Base-by-base conservation (phyloP, 2,113 vertebrate species). In the Cyanoramphus novaezelandiae region DNA sequence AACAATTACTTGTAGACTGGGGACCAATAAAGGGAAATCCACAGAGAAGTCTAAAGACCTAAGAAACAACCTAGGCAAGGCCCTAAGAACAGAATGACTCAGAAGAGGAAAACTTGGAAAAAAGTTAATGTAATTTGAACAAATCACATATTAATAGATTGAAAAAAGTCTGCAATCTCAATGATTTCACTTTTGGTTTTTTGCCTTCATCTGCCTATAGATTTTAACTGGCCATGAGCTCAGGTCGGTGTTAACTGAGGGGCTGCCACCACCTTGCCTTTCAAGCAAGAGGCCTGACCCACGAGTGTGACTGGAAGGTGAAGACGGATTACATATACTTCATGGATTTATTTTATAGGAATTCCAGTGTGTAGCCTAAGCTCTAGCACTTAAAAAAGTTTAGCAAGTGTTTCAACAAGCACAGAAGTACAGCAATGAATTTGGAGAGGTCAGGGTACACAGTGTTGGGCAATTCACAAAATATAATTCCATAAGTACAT, bases 201-300 rank as follows among this genome's bases (percentile, higher is more conserved):
- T 23, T 47, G 9, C 23, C 21, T 72, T 13, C 28, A 19, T 9
- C 29, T 39, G 25, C 19, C 84, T 3, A 1, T 2, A 0, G 0
- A 9, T 17, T 41, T 27, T 28, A 19, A 1, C 9, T 5, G n/a
- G 19, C 20, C 3, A 0, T 0, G 5, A 64, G 83, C 23, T 60
- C 76, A 43, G 80, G 29, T 10, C 5, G 3, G 25, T 6, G 52
- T 13, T 17, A 44, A 31, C 29, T 10, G 7, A 64, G n/a, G 47
- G 39, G 23, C n/a, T 89, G 53, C 33, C 57, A 23, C 27, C 6
- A 0, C 41, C 33, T 64, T n/a, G 19, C 1, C 24, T 69, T 35
- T 17, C 33, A 2, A 1, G 1, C 0, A 12, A 41, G 31, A 27
- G 1, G 1, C 31, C 57, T 29, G 49, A 37, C 10, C 59, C 46